Conservation (phyloP, 1,140 invertebrate genomes). For the Holotrichia oblita region DNA sequence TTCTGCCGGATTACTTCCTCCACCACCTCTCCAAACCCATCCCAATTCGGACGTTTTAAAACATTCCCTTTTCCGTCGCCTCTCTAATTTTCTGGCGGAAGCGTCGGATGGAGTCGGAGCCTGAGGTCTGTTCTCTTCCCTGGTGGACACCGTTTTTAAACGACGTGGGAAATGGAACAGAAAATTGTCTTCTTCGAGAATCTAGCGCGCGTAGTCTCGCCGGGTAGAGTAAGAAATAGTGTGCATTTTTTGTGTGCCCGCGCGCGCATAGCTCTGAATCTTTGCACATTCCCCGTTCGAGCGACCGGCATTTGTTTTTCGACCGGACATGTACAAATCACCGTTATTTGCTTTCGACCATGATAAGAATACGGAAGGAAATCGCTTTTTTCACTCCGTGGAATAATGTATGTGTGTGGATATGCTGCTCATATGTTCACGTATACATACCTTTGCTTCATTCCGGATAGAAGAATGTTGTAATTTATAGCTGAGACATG, state of each 20-base stretch:
- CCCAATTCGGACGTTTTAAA: slow-evolving; percentile 22
- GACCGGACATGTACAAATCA: slow-evolving; percentile 60
- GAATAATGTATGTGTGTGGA: slow-evolving; percentile 16
- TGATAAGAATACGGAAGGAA: slow-evolving; percentile 56
- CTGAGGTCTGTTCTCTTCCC: slow-evolving; percentile 13
- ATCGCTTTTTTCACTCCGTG: slow-evolving; percentile 16
- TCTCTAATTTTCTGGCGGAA: slow-evolving; percentile 21
- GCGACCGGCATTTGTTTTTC: slow-evolving; percentile 55
- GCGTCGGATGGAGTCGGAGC: not conserved
- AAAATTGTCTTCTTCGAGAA: slow-evolving; percentile 57
- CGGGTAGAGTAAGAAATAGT: slow-evolving; percentile 52
- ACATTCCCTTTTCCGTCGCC: not conserved
- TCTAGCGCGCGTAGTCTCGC: slow-evolving; percentile 39
- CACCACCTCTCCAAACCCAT: not conserved
- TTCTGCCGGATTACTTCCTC: slow-evolving; percentile 34
- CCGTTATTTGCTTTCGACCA: slow-evolving; percentile 59
- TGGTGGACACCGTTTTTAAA: slow-evolving; percentile 46
- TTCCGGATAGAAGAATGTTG: slow-evolving; percentile 1
- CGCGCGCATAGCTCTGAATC: slow-evolving; percentile 53
- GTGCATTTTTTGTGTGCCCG: slow-evolving; percentile 57
- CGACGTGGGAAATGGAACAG: slow-evolving; percentile 58
- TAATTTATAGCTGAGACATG: not conserved
- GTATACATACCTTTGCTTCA: slow-evolving; percentile 24
- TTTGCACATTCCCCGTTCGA: slow-evolving; percentile 56
- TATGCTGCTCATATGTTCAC: not conserved